Evolutionary conservation across 2,888 invertebrate species (phyloP).

Genomic region (Lepetodrilus schrolli): DNA sequence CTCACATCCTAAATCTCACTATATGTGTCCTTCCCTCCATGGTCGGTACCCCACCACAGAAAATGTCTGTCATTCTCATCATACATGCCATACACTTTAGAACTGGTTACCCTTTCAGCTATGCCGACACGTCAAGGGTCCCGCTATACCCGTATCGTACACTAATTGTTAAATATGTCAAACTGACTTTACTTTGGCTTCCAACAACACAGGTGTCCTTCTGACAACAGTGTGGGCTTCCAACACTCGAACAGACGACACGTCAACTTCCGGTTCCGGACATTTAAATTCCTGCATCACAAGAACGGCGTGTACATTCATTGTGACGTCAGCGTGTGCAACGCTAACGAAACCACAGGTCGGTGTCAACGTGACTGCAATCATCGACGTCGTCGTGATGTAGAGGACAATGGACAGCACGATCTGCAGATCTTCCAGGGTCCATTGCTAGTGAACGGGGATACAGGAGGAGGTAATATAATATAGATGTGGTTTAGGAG

Average conservation of each 20-base stretch:
- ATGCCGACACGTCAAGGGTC: too few species aligned
- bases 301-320: background rate
- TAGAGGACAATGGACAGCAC: background rate
- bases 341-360: background rate
- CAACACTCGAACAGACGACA: background rate
- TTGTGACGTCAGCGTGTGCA: slow-evolving; percentile 7
- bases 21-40: too few species aligned
- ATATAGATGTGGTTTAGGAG: background rate
- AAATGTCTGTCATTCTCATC: too few species aligned
- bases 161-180: too few species aligned
- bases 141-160: too few species aligned
- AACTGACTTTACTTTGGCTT: background rate
- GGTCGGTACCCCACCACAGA: too few species aligned
- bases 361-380: slow-evolving; percentile 2
- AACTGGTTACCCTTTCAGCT: too few species aligned
- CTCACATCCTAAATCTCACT: too few species aligned
- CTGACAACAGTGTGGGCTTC: background rate
- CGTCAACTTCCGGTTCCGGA: slow-evolving; percentile 11
- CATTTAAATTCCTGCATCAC: background rate
- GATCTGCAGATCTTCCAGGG: slow-evolving; percentile 11
- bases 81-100: too few species aligned
- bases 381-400: background rate
- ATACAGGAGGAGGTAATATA: background rate
- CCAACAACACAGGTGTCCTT: background rate
- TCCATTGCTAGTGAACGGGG: background rate